A percentile compares a stretch with the other conserved stretches of the same genome.
phyloP scores from a whole-genome alignment of 2,797 vertebrate genomes.

The Falco novaeseelandiae region DNA sequence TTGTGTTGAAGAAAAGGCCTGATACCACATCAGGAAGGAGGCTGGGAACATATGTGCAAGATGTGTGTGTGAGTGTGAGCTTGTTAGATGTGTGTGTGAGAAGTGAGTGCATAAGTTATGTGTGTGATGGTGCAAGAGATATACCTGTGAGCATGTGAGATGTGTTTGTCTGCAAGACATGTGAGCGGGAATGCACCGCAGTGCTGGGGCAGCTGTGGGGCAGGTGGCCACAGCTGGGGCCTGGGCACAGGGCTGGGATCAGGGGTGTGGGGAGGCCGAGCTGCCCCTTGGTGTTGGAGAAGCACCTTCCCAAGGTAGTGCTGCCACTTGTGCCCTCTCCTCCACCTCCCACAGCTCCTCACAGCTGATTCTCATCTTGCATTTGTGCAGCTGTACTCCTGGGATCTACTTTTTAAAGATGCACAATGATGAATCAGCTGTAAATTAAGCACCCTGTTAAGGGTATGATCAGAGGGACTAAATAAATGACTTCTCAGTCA shows the following conservation, averaged over 20 bases:
- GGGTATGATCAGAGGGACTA: not conserved
- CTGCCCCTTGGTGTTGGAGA: not conserved
- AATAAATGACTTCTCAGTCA: not conserved
- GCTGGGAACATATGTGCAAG: not conserved
- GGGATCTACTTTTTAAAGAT: not conserved
- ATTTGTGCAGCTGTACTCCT: not conserved
- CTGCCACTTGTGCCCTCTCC: fast-evolving
- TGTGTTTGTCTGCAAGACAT: not conserved
- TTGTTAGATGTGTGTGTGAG: not conserved
- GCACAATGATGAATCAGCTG: not conserved
- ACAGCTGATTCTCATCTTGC: fast-evolving
- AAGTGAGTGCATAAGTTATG: not conserved
- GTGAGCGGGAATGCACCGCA: fast-evolving
- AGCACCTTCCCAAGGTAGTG: not conserved
- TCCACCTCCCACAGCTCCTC: fast-evolving
- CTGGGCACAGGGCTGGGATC: not conserved
- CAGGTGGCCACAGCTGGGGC: not conserved
- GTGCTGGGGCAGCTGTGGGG: not conserved
- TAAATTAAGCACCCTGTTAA: not conserved
- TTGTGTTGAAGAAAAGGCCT: slow-evolving; percentile 45
- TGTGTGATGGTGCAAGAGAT: fast-evolving
- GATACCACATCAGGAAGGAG: slow-evolving; percentile 18
- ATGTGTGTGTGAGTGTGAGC: not conserved
- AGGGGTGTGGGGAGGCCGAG: fast-evolving
- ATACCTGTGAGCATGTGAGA: fast-evolving